A percentile compares a stretch with the other conserved stretches of the same genome.
Evolutionary conservation across 2,113 vertebrate species (phyloP).

Genomic region (Amia ocellicauda): DNA sequence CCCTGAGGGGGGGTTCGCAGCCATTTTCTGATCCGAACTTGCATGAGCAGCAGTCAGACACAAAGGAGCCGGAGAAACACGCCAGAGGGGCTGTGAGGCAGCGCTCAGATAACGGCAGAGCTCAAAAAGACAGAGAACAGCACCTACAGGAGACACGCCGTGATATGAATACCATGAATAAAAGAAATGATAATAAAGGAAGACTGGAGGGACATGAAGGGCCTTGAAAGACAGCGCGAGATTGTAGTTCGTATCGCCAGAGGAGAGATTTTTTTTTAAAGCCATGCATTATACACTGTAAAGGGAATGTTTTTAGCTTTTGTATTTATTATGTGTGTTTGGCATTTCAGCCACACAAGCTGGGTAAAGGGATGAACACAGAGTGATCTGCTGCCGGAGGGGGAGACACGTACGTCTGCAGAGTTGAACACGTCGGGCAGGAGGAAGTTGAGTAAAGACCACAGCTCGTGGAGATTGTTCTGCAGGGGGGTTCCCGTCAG

Average conservation of each 20-base stretch:
- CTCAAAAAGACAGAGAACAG: constrained; percentile 6
- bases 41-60: background rate
- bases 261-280: background rate
- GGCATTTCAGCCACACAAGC: background rate
- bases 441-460: constrained; percentile 86
- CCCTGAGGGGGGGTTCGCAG: background rate
- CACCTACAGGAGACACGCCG: background rate
- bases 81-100: constrained; percentile 9
- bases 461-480: constrained; percentile 86
- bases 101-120: background rate
- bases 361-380: background rate
- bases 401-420: constrained; percentile 68
- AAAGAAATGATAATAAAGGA: constrained; percentile 4
- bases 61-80: background rate
- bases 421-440: constrained; percentile 88
- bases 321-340: too few relatives aligned
- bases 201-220: background rate
- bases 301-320: background rate
- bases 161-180: background rate
- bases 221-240: background rate
- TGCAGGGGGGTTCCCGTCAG: constrained; percentile 84
- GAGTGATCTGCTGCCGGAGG: background rate
- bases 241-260: background rate
- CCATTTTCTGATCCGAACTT: background rate
- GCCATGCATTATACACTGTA: background rate